Evolutionary conservation across 2,797 vertebrate species (phyloP), one percentile per base, ranked within the genome.

Genomic region (Pseudochirops cupreus): DNA sequence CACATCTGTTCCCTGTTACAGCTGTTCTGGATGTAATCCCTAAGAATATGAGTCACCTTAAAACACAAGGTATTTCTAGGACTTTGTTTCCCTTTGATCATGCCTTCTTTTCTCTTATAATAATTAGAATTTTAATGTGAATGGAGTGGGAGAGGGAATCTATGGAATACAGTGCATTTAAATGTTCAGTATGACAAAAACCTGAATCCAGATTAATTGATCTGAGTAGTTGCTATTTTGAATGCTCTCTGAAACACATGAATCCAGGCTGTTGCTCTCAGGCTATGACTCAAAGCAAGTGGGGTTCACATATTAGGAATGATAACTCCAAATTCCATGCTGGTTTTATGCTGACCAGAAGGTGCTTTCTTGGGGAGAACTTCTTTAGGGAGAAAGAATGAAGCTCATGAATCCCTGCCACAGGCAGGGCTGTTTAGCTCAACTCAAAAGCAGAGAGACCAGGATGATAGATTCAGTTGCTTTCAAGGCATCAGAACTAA

Each of bases 41-140:
- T 92, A 94, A 87, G 87, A 91, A 56, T 50, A 91, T 67, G 91
- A 94, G 94, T 96, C 93, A 93, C 97, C 94, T 97, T 92, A 95
- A 98, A 96, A 95, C 93, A 95, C 96, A 98, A 96, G 94, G 96
- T 96, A 94, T 95, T 95, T 96, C 97, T 92, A 96, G 92, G 93
- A 92, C 94, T 58, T 90, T 93, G 94, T 92, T 59, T 97, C 87
- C 97, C 94, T 98, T 97, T 96, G 96, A 96, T 97, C 89, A 28
- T n/a, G 39, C 1, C 93, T 98, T 58, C 56, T 96, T 98, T 93
- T 90, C 82, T 91, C 96, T 96, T 96, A 92, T 93, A 97, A 95
- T 95, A 97, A 98, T 97, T 95, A 97, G 96, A 94, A 97, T 94
- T 96, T 97, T 97, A 97, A 98, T 94, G 53, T 96, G 97, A 96